Percentiles rank a stretch among this genome's conserved stretches.
These are phyloP conservation scores for Mastomys natalensis DNA, from an alignment of 2,113 vertebrate species.

Conservation along the genomic window DNA sequence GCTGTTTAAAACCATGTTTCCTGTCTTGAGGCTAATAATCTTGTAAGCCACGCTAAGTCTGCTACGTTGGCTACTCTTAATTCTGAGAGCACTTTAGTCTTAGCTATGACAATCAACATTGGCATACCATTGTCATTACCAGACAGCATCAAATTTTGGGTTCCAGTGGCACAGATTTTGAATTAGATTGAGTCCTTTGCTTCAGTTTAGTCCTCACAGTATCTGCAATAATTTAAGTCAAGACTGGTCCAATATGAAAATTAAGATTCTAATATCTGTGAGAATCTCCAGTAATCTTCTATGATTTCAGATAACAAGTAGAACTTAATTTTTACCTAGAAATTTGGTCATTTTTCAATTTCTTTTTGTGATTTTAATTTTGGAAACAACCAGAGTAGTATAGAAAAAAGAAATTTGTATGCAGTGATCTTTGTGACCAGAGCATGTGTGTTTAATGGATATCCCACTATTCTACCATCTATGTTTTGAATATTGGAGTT, in stretches of 20 bases:
- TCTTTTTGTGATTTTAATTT: conserved; percentile 40
- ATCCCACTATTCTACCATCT: background rate
- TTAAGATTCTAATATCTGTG: background rate
- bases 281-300: background rate
- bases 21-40: background rate
- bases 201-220: background rate
- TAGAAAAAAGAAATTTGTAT: background rate
- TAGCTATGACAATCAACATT: background rate
- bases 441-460: background rate
- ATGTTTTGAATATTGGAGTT: background rate
- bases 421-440: background rate
- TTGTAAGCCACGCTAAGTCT: background rate
- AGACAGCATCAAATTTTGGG: background rate
- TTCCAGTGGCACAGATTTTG: background rate
- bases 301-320: background rate
- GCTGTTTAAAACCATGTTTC: background rate
- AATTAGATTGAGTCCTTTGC: background rate
- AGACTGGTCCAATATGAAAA: background rate
- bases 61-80: background rate
- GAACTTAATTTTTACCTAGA: background rate
- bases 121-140: background rate
- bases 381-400: conserved; percentile 22
- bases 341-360: background rate
- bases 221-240: background rate
- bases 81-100: background rate